Evolutionary conservation across 2,113 vertebrate species (phyloP).

Genomic region (Pangasianodon hypophthalmus): DNA sequence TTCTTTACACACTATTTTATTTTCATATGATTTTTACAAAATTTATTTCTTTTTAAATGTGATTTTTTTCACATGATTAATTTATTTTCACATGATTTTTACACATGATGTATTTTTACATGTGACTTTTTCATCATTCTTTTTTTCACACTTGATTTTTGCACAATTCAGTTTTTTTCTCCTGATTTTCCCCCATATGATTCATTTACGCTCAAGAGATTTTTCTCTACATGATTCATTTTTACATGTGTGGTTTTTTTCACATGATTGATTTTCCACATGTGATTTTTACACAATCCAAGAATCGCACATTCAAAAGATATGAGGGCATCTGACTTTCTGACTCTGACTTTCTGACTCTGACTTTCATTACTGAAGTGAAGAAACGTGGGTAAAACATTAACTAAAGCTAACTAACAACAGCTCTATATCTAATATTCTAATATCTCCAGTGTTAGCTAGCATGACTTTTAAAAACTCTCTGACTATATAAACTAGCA

Average conservation of each 20-base stretch:
- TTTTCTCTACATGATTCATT: not conserved
- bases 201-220: not conserved
- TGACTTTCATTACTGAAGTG: not conserved
- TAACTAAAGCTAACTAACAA: not conserved
- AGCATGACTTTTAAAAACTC: too few species aligned
- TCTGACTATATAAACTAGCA: not conserved
- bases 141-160: not conserved
- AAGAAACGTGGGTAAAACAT: not conserved
- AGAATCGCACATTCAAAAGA: not conserved
- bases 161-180: not conserved
- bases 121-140: too few species aligned
- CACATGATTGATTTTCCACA: not conserved
- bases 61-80: not conserved
- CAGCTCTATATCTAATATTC: not conserved
- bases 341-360: not conserved
- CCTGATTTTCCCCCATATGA: not conserved
- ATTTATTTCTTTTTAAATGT: not conserved
- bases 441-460: not conserved
- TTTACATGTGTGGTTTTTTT: not conserved
- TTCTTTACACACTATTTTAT: not conserved
- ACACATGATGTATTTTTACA: not conserved
- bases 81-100: not conserved
- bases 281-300: not conserved
- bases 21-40: not conserved
- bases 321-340: not conserved